Percentiles rank a stretch among this genome's conserved stretches.
Conservation (phyloP, 1,140 invertebrate genomes). For the Ptiloglossa arizonensis region DNA sequence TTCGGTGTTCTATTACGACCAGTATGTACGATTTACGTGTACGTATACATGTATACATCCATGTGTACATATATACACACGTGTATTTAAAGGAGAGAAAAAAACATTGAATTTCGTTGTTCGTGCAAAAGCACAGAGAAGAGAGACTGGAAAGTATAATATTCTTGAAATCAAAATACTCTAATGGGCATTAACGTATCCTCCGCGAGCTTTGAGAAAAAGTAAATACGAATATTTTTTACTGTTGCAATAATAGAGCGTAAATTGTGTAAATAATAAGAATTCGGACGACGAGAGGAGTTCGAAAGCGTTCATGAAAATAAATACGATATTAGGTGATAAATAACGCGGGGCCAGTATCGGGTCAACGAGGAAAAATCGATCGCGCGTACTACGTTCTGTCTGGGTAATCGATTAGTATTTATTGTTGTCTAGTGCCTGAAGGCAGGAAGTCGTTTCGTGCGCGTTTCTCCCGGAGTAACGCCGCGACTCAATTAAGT, state of each 20-base stretch:
- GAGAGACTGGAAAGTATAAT: constrained; percentile 27
- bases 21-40: neutral
- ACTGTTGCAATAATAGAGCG: constrained; percentile 34
- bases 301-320: neutral
- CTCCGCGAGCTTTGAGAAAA: constrained; percentile 6
- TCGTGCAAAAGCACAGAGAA: constrained; percentile 4
- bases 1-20: constrained; percentile 6
- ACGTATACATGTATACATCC: neutral
- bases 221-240: constrained; percentile 38
- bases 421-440: constrained; percentile 45
- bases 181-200: constrained; percentile 40
- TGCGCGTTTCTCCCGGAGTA: neutral
- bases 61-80: too few relatives aligned
- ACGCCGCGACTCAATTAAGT: too few relatives aligned
- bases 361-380: neutral
- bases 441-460: constrained; percentile 38
- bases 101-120: neutral
- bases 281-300: neutral
- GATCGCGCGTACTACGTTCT: neutral
- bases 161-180: constrained; percentile 35
- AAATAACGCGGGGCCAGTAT: neutral
- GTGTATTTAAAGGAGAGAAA: neutral
- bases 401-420: constrained; percentile 29
- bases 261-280: constrained; percentile 25
- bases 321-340: neutral